A percentile compares a stretch with the other conserved stretches of the same genome.
Evolutionary conservation across 1,140 invertebrate genomes (phyloP).

Genomic region (Berghia stephanieae): DNA sequence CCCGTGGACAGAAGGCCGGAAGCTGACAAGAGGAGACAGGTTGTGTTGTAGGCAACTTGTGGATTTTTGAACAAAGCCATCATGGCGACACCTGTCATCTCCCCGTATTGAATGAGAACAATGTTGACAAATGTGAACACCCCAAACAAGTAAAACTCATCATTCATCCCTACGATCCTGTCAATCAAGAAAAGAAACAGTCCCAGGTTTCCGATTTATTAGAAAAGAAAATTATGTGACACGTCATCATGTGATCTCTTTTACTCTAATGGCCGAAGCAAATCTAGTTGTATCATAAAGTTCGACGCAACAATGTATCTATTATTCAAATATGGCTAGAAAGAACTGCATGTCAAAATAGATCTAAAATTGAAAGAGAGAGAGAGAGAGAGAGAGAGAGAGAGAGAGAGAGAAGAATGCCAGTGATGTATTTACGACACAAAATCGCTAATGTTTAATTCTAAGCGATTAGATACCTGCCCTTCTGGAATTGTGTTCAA

Average conservation of each 20-base stretch:
- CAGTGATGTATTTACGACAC: neutral
- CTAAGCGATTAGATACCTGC: too few relatives aligned
- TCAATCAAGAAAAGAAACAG: slow-evolving; percentile 11
- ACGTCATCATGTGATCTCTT: neutral
- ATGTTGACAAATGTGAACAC: slow-evolving; percentile 46
- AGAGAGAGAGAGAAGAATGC: neutral
- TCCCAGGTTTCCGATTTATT: too few relatives aligned
- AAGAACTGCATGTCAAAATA: neutral
- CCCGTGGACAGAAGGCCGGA: slow-evolving; percentile 55
- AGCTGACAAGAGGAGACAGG: slow-evolving; percentile 50
- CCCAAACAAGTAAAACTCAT: slow-evolving; percentile 43
- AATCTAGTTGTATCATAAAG: neutral
- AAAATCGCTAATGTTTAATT: too few relatives aligned
- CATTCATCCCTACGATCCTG: slow-evolving; percentile 52
- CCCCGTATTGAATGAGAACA: slow-evolving; percentile 48
- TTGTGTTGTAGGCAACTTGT: slow-evolving; percentile 50
- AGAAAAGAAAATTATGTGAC: neutral
- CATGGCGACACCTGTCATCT: slow-evolving; percentile 48
- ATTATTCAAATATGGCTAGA: too few relatives aligned
- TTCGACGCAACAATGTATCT: neutral
- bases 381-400: neutral
- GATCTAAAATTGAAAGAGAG: neutral
- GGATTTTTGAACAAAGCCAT: slow-evolving; percentile 53
- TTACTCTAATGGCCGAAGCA: neutral
- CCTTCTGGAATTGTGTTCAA: neutral